Evolutionary conservation across 2,113 vertebrate species (phyloP), one percentile per base, ranked within the genome.

Genomic region (Gnathonemus longibarbis): DNA sequence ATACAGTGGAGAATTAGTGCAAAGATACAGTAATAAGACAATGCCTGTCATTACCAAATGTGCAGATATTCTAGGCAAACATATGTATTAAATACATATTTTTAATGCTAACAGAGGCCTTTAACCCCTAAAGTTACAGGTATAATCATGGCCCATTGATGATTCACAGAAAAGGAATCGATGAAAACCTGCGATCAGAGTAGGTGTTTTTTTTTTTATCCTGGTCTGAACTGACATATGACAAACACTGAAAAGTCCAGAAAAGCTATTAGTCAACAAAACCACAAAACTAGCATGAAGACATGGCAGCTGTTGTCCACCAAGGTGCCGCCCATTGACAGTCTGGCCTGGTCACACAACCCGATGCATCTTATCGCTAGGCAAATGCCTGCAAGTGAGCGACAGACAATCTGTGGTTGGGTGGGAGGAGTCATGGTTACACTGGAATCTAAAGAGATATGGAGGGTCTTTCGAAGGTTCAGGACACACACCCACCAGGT

Each of bases 11-110:
- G 31, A 56, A 53, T 87, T 53, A 21, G 85, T 87, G 85, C 85
- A 87, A 87, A 52, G 17, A 48, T 87, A 31, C 85, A 87, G n/a
- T 87, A 56, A 87, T 53, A 52, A 35, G 50, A 87, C 19, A 87
- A 87, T 49, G 5, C 31, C 85, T 35, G 27, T 53, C 19, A 48
- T 84, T 31, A 52, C 17, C 27, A 31, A 53, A 56, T 17, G 85
- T 56, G 49, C 27, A 53, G 31, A 48, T 87, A 53, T 87, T 46
- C 84, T 46, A 27, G 45, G 42, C n/a, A 86, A 86, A 53, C 85
- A 56, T n/a, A n/a, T n/a, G n/a, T n/a, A n/a, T 87, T 45, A 84
- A 27, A 46, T 49, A 35, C 85, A 50, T 53, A 11, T 50, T 31
- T 35, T 39, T 53, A 3, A 21, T 27, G 50, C 31, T 9, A 27